Evolutionary conservation across 2,888 invertebrate genomes (phyloP).

Genomic region (Vandiemenella viatica): DNA sequence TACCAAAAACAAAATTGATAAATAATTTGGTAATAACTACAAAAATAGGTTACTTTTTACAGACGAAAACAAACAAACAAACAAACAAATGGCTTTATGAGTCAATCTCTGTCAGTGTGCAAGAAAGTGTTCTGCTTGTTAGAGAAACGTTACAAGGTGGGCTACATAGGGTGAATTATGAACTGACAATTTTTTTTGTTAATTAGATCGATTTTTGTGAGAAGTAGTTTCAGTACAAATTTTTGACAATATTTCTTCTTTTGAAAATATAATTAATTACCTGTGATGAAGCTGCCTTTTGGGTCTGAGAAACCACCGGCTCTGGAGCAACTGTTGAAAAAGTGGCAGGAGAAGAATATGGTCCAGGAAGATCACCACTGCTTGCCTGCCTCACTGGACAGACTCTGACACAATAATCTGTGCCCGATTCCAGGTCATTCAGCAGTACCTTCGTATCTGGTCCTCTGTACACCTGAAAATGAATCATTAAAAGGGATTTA

Average conservation of each 20-base stretch:
- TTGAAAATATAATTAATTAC: background rate
- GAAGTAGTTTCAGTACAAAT: background rate
- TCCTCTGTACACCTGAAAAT: conserved; percentile 48
- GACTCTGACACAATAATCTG: conserved; percentile 63
- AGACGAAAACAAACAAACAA: too few relatives aligned
- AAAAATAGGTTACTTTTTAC: too few relatives aligned
- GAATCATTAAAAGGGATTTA: conserved; percentile 1
- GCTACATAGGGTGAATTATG: background rate
- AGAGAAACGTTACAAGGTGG: background rate
- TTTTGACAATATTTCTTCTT: background rate
- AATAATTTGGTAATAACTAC: too few relatives aligned
- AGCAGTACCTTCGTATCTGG: conserved; percentile 43
- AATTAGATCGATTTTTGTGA: background rate
- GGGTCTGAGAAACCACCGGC: conserved; percentile 27
- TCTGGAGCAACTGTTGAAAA: conserved; percentile 33
- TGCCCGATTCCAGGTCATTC: conserved; percentile 55
- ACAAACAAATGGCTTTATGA: too few relatives aligned
- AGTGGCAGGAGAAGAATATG: conserved; percentile 49
- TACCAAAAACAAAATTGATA: too few relatives aligned
- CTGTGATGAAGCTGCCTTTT: conserved; percentile 24
- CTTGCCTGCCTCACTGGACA: conserved; percentile 53
- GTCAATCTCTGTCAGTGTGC: too few relatives aligned
- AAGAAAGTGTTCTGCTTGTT: too few relatives aligned
- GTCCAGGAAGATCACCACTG: conserved; percentile 46
- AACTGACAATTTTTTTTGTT: background rate